Conservation (phyloP, 2,888 invertebrate genomes). For the Sussaba pulchella region DNA sequence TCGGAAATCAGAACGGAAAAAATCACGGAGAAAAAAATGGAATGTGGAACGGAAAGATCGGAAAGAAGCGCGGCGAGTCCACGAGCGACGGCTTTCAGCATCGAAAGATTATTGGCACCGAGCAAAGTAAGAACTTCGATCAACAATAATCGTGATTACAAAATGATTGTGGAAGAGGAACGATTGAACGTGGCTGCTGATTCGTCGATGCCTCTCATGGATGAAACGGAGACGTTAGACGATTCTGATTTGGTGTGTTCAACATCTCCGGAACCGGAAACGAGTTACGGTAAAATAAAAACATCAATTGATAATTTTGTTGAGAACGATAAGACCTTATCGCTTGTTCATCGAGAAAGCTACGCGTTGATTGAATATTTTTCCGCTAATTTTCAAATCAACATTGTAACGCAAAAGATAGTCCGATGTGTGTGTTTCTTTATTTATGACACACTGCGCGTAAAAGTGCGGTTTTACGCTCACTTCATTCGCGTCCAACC, state of each 20-base stretch:
- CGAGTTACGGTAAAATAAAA: conserved; percentile 78
- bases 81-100: conserved; percentile 79
- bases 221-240: conserved; percentile 77
- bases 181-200: conserved; percentile 76
- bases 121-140: conserved; percentile 67
- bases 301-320: conserved; percentile 5
- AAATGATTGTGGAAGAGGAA: conserved; percentile 67
- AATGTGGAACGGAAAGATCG: conserved; percentile 55
- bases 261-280: conserved; percentile 79
- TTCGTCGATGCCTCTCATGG: conserved; percentile 78
- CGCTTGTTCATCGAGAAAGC: too few species aligned
- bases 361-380: too few species aligned
- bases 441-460: too few species aligned
- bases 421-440: too few species aligned
- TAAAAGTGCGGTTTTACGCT: too few species aligned
- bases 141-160: conserved; percentile 59
- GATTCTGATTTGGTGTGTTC: conserved; percentile 78
- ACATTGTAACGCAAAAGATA: too few species aligned
- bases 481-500: too few species aligned
- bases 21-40: conserved; percentile 73
- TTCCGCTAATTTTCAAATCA: too few species aligned
- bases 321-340: too few species aligned
- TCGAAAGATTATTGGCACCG: conserved; percentile 80
- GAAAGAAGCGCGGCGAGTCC: conserved; percentile 67
- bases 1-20: conserved; percentile 20